These are phyloP conservation scores for Phengaris arion DNA, from an alignment of 2,888 invertebrate species.

Conservation along the genomic window DNA sequence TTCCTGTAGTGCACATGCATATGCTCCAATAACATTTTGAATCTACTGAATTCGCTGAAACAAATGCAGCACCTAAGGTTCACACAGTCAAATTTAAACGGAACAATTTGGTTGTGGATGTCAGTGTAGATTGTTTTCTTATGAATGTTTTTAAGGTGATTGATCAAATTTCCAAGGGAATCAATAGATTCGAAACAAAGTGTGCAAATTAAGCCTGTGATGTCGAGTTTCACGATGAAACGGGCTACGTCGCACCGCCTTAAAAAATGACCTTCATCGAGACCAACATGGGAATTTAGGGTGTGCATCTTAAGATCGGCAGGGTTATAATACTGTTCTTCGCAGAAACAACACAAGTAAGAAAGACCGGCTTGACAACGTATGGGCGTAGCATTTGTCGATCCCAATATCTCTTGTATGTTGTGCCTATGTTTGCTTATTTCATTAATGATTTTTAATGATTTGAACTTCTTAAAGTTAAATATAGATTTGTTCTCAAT, in stretches of 20 bases:
- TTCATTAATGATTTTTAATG: constrained; percentile 40
- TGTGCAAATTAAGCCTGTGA: constrained; percentile 53
- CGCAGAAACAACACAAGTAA: constrained; percentile 50
- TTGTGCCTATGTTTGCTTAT: constrained; percentile 60
- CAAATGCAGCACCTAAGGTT: constrained; percentile 50
- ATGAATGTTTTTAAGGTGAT: constrained; percentile 49
- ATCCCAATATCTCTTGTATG: constrained; percentile 44
- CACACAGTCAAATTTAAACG: constrained; percentile 50
- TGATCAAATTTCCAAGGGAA: constrained; percentile 44
- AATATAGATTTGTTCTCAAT: constrained; percentile 11
- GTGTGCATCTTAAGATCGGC: constrained; percentile 51
- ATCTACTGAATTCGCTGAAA: constrained; percentile 35
- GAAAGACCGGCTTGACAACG: constrained; percentile 43
- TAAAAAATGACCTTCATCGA: constrained; percentile 42
- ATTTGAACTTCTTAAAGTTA: constrained; percentile 8
- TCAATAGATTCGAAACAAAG: constrained; percentile 45
- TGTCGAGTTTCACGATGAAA: constrained; percentile 53
- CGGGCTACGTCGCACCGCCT: constrained; percentile 40
- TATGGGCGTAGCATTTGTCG: constrained; percentile 55
- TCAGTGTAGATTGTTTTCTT: constrained; percentile 45
- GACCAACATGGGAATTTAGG: constrained; percentile 46
- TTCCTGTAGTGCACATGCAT: constrained; percentile 61
- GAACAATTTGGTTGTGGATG: constrained; percentile 51
- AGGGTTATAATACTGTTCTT: constrained; percentile 42
- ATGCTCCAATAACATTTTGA: constrained; percentile 50